Evolutionary conservation across 2,888 invertebrate genomes (phyloP), one percentile per base, ranked within the genome.

Genomic region (Onthophagus sagittarius): DNA sequence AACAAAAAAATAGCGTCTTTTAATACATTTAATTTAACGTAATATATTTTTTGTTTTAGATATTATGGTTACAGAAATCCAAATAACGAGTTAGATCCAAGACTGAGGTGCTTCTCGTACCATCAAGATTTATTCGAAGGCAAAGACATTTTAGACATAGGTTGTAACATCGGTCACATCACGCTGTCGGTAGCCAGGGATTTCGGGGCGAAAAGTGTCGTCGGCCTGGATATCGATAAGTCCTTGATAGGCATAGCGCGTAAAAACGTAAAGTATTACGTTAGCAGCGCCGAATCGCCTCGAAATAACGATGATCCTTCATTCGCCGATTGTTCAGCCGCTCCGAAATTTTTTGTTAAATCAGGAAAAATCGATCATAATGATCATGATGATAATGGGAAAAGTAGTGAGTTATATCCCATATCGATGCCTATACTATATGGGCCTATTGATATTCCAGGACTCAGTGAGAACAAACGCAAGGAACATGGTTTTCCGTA

Each of bases 161-260:
- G 99, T 13, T 99, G 99, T 86, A 99, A 99, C 86, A 94, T 96
- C 75, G 99, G 99, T 0, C 96, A 97, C 83, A 91, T 99, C 78
- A 97, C 99, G 7, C 89, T 98, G 63, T 92, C 94, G 0, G 90
- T 99, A 70, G 99, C 97, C 0, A 89, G 94, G 76, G 94, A 96
- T 80, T 92, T 95, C 79, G 89, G 91, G 53, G 97, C 98, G 1
- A 90, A 90, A 76, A 93, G 93, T 77, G 93, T 98, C 73, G 89
- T 94, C 73, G 99, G 99, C 74, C 92, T 99, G 78, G 99, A 99
- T 84, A 98, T 99, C 79, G 99, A 99, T 87, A 89, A 91, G 23
- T 91, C 92, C 79, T 88, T 99, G 78, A 93, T 99, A 78, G 87
- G 88, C 71, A 89, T 90, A 71, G 94, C 94, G 0, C 87, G 91